These are phyloP conservation scores for Euschistus heros DNA, from an alignment of 1,140 invertebrate species.

Conservation along the genomic window DNA sequence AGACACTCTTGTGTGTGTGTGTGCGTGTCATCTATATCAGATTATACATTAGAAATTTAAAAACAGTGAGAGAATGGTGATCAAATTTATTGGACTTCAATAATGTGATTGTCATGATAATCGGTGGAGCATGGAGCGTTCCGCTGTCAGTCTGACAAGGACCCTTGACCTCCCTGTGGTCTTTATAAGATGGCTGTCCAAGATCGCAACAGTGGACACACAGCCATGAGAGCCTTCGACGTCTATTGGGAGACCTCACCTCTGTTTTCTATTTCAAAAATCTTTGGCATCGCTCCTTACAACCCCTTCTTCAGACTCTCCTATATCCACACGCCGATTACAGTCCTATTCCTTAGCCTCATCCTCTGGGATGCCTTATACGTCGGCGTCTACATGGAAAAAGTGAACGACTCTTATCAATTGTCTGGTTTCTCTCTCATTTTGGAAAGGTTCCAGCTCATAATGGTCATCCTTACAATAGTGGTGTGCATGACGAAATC, in stretches of 20 bases:
- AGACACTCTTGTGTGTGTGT: no score
- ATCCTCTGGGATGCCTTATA: background rate
- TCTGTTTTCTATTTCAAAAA: background rate
- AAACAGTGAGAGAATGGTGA: no score
- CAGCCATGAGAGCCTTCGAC: background rate
- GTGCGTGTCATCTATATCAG: no score
- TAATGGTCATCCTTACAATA: slow-evolving; percentile 5
- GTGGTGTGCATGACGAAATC: background rate
- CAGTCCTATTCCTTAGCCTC: background rate
- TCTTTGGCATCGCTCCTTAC: background rate
- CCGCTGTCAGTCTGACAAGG: no score
- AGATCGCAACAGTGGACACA: no score
- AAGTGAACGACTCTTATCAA: slow-evolving; percentile 14
- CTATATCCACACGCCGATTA: no score
- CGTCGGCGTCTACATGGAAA: slow-evolving; percentile 13
- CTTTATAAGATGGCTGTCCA: no score
- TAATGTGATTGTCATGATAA: no score
- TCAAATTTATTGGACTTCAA: no score
- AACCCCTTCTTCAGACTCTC: background rate
- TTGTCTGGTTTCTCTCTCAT: slow-evolving; percentile 19
- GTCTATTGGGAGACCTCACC: slow-evolving; percentile 9
- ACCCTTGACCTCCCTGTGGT: no score
- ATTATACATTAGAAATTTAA: no score
- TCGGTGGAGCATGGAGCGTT: no score
- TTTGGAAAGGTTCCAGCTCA: slow-evolving; percentile 17